Base-by-base conservation (phyloP, 2,113 vertebrate genomes). In the Neodon shergylaensis region DNA sequence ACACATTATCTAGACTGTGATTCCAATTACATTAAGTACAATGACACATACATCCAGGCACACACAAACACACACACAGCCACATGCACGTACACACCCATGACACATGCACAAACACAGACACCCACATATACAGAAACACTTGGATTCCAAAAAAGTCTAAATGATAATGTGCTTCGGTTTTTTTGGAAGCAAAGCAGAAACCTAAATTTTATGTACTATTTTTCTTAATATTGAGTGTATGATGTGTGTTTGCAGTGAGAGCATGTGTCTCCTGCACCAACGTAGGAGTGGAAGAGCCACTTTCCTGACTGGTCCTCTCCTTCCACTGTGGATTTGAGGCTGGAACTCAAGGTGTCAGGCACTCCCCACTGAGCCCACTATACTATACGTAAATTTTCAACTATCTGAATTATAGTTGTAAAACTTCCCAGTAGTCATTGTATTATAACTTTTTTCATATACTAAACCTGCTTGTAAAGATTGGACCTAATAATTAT, bases 381-480 rank as follows among this genome's bases (percentile, higher is more conserved):
- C 14, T 36, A 36, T 2, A 54, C 19, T 79, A 36, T 2, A 54
- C 19, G 52, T 79, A 79, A 36, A 77, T 47, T 77, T 79, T 26
- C 63, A 96, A 87, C 47, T 58, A 47, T 54, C 4, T 63, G 17
- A 77, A 77, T 58, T 68, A 28, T 65, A 82, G 63, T 33, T 88
- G 7, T 66, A 76, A 39, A 70, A 86, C 2, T 87, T 93, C 76
- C 9, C 13, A 88, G 65, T 91, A 44, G 36, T 49, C 16, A 73
- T 89, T 65, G 70, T 87, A n/a, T 81, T n/a, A 33, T 86, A 86
- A 86, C 81, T 66, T 92, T 92, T n/a, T 86, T 92, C 7, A 79
- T 24, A 85, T 82, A 28, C 22, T 89, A 73, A 66, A 22, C 8
- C 88, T 22, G 81, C 33, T 19, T 58, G 4, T 22, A 72, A 65